These are phyloP conservation scores for Euplexia lucipara DNA, from an alignment of 2,888 invertebrate species.

Conservation along the genomic window DNA sequence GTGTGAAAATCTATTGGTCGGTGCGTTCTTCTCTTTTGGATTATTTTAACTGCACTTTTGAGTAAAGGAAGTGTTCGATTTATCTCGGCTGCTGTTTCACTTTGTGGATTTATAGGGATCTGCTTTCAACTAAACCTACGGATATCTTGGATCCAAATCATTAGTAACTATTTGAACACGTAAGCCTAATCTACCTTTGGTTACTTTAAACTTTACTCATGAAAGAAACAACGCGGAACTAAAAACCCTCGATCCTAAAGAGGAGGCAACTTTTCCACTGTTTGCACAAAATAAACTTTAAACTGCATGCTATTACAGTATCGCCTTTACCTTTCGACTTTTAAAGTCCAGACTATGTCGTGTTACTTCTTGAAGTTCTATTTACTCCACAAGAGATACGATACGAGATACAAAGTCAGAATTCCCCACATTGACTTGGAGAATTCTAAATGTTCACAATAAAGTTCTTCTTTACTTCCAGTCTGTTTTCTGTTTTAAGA, in stretches of 20 bases:
- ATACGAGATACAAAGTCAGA: slow-evolving; percentile 41
- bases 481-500: slow-evolving; percentile 20
- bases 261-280: slow-evolving; percentile 19
- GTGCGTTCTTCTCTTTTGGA: slow-evolving; percentile 51
- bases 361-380: slow-evolving; percentile 40
- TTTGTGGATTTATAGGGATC: slow-evolving; percentile 27
- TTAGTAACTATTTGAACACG: neutral
- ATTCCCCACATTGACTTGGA: slow-evolving; percentile 22
- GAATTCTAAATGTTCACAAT: slow-evolving; percentile 42
- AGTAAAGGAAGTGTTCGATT: slow-evolving; percentile 33
- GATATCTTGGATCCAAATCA: neutral
- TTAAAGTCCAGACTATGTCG: slow-evolving; percentile 19
- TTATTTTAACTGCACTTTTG: slow-evolving; percentile 60
- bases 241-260: neutral
- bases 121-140: slow-evolving; percentile 2
- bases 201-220: neutral
- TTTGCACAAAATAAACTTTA: slow-evolving; percentile 34
- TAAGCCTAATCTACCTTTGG: neutral
- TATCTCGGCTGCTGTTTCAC: slow-evolving; percentile 25
- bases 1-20: slow-evolving; percentile 60
- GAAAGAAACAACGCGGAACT: neutral
- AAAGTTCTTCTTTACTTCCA: slow-evolving; percentile 35
- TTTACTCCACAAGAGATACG: slow-evolving; percentile 41
- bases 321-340: slow-evolving; percentile 36
- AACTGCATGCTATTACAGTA: slow-evolving; percentile 44